Percentiles rank a stretch among this genome's conserved stretches.
Conservation (phyloP, 2,797 vertebrate species). For the Sebastes umbrosus region DNA sequence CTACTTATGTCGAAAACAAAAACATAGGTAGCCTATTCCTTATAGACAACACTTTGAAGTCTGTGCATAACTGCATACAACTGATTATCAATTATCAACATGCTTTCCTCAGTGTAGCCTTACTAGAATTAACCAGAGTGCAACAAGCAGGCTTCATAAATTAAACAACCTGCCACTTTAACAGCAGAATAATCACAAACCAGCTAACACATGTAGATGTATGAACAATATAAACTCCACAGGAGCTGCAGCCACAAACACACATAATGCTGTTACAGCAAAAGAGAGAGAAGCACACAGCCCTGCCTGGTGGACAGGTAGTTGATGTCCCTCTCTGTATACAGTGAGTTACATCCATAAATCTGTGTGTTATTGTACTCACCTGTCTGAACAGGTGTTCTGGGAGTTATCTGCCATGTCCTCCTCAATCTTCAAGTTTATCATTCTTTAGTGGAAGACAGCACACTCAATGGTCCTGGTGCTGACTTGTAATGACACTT, state of each 20-base stretch:
- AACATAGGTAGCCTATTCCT: neutral
- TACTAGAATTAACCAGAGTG: neutral
- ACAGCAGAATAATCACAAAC: neutral
- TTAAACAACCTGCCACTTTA: neutral
- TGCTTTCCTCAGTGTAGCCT: neutral
- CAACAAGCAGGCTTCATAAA: neutral
- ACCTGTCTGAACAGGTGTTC: neutral
- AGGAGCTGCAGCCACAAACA: neutral
- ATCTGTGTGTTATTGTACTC: neutral
- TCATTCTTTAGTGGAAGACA: too few relatives aligned
- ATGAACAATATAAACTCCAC: neutral
- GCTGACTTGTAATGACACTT: neutral
- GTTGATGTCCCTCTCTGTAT: neutral
- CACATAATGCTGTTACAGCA: neutral
- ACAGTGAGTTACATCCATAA: neutral
- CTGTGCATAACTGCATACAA: neutral
- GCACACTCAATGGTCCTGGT: neutral
- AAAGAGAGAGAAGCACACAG: neutral
- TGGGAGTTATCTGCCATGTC: neutral
- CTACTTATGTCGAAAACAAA: neutral
- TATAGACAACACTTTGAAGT: neutral
- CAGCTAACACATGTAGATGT: neutral
- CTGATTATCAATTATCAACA: neutral
- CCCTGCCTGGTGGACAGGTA: neutral
- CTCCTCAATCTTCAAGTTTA: too few relatives aligned